phyloP scores from a whole-genome alignment of 1,140 invertebrate species.

The Chymomyza costata region DNA sequence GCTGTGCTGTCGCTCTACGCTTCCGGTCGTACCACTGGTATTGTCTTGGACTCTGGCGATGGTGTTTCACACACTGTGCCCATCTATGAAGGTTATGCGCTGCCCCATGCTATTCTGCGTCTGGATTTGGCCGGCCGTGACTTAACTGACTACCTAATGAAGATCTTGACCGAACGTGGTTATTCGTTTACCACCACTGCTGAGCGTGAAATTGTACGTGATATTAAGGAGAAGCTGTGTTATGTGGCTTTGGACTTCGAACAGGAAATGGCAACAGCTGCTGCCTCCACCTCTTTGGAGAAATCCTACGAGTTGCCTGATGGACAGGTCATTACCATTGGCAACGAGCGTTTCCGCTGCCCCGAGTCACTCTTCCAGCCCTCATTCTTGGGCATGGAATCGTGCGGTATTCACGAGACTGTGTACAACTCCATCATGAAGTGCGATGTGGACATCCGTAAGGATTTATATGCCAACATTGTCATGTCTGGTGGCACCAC shows the following conservation, averaged over 20 bases:
- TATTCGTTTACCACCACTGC: conserved; percentile 98
- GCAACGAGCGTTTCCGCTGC: conserved; percentile 98
- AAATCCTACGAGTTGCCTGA: conserved; percentile 96
- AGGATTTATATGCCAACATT: conserved; percentile 97
- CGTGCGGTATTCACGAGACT: conserved; percentile 95
- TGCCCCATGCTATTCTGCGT: conserved; percentile 89
- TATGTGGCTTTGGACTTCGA: conserved; percentile 95
- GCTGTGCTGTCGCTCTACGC: conserved; percentile 94
- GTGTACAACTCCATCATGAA: conserved; percentile 99
- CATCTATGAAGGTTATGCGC: conserved; percentile 91
- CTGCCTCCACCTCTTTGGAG: conserved; percentile 92
- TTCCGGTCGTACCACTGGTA: conserved; percentile 96
- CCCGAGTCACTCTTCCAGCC: conserved; percentile 98
- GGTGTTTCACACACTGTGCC: conserved; percentile 97
- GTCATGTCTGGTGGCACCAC: conserved; percentile 97
- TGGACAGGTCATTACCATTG: conserved; percentile 96
- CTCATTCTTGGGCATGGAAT: conserved; percentile 96
- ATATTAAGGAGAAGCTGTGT: conserved; percentile 96
- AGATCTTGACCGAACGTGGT: conserved; percentile 96
- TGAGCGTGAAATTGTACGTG: conserved; percentile 96
- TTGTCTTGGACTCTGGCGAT: conserved; percentile 94
- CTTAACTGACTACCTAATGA: conserved; percentile 96
- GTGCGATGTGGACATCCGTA: conserved; percentile 95
- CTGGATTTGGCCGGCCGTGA: conserved; percentile 95
- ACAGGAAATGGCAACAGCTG: conserved; percentile 96